A percentile compares a stretch with the other conserved stretches of the same genome.
phyloP scores from a whole-genome alignment of 2,797 vertebrate genomes.

The Acomys russatus region DNA sequence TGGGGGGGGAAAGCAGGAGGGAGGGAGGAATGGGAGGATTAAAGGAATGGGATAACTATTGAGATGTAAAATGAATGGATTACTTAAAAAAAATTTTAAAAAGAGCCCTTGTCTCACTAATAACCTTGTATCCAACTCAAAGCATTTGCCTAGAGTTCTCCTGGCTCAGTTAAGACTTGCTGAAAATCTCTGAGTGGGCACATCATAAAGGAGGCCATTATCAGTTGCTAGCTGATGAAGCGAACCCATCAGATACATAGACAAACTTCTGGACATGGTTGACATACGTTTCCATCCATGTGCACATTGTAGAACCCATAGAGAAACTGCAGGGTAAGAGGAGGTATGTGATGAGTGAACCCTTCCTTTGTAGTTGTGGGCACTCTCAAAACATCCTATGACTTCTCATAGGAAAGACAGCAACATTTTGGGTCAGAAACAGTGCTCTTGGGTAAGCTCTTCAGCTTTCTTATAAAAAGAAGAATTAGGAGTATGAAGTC shows the following conservation, averaged over 20 bases:
- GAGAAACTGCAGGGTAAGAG: constrained; percentile 1
- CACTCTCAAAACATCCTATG: not conserved
- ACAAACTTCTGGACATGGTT: not conserved
- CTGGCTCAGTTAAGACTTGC: constrained; percentile 16
- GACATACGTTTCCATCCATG: not conserved
- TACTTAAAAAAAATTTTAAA: too few relatives aligned
- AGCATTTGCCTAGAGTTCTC: not conserved
- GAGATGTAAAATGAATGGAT: too few relatives aligned
- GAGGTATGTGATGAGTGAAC: not conserved
- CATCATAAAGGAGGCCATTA: not conserved
- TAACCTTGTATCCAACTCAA: too few relatives aligned
- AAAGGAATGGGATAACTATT: too few relatives aligned
- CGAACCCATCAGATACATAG: not conserved
- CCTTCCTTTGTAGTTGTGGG: constrained; percentile 24
- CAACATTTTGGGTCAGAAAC: not conserved
- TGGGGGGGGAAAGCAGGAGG: too few relatives aligned
- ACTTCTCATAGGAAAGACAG: not conserved
- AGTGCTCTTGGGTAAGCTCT: constrained; percentile 15
- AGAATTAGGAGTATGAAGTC: not conserved
- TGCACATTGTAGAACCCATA: constrained; percentile 1
- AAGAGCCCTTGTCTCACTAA: too few relatives aligned
- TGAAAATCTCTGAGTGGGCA: not conserved
- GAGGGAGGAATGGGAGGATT: too few relatives aligned
- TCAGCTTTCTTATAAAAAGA: constrained; percentile 38
- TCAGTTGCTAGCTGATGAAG: constrained; percentile 36